Conservation (phyloP, 1,140 invertebrate genomes). For the Brachionus sp. region DNA sequence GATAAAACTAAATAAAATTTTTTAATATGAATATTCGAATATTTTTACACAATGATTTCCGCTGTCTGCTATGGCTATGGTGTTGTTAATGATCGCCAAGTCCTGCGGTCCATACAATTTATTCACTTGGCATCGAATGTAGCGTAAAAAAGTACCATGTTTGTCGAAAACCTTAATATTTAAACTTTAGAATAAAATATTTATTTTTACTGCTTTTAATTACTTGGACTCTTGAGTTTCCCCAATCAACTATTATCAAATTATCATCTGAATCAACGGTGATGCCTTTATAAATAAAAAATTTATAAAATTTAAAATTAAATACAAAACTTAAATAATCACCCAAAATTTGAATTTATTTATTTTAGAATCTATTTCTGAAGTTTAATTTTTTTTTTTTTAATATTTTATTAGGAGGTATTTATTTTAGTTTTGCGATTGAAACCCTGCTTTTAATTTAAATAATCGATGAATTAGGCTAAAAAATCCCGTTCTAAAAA, state of each 20-base stretch:
- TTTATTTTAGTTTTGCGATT: too few species aligned
- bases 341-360: too few species aligned
- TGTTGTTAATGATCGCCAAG: slow-evolving; percentile 60
- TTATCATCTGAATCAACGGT: slow-evolving; percentile 63
- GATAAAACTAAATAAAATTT: neutral
- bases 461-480: too few species aligned
- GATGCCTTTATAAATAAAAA: slow-evolving; percentile 48
- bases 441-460: too few species aligned
- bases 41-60: slow-evolving; percentile 66
- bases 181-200: neutral
- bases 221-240: slow-evolving; percentile 65
- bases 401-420: too few species aligned
- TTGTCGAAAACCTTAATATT: slow-evolving; percentile 63
- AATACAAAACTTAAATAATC: too few species aligned
- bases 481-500: too few species aligned
- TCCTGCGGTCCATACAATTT: slow-evolving; percentile 66
- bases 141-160: slow-evolving; percentile 63
- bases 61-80: slow-evolving; percentile 64
- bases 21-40: slow-evolving; percentile 61
- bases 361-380: too few species aligned
- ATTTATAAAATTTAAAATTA: too few species aligned
- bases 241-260: slow-evolving; percentile 65
- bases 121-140: slow-evolving; percentile 63
- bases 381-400: too few species aligned
- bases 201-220: neutral